Base-by-base conservation (phyloP, 2,888 invertebrate genomes). In the Latrodectus hesperus region DNA sequence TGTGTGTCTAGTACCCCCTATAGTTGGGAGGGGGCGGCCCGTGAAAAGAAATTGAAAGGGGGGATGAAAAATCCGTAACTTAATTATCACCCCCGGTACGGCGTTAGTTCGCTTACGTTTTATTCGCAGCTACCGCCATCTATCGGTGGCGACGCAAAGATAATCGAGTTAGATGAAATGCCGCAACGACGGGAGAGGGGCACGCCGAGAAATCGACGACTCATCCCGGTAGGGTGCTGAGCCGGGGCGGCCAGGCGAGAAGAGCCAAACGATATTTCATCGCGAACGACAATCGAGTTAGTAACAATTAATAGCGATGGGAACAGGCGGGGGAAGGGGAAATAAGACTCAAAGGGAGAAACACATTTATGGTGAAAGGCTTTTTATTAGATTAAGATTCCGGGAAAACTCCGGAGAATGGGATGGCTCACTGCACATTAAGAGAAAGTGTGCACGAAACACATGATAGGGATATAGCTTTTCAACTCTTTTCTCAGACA, bases 301-400 rank as follows among this genome's bases (percentile, higher is more conserved):
- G 88, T 53, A 65, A 89, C 89, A 90, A 90, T 90, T 90, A 90
- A 90, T 90, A 87, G 89, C 38, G 38, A 38, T 38, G 38, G 38
- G 26, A 68, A 68, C 8, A 68, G 11, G 22, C 8, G 67, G 26
- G 67, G 67, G 17, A 17, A 11, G 12, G 60, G 17, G 22, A 68
- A 68, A 38, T 38, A 38, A 38, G 38, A 38, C 38, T 38, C 22
- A 78, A 55, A 73, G 53, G 73, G 89, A 79, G 84, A 88, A 88
- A 88, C 89, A 85, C 90, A 90, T 89, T 88, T 86, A 88, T 82
- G 84, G 89, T 89, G 90, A 90, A 90, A 90, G 89, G 90, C 89
- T 90, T 90, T 90, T 90, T 90, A 90, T 90, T 89, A 89, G 89
- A 90, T 90, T 90, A 90, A 53, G 49, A 49, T 17, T 10, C n/a